phyloP scores from a whole-genome alignment of 2,888 invertebrate species.

The Mythimna pallens region DNA sequence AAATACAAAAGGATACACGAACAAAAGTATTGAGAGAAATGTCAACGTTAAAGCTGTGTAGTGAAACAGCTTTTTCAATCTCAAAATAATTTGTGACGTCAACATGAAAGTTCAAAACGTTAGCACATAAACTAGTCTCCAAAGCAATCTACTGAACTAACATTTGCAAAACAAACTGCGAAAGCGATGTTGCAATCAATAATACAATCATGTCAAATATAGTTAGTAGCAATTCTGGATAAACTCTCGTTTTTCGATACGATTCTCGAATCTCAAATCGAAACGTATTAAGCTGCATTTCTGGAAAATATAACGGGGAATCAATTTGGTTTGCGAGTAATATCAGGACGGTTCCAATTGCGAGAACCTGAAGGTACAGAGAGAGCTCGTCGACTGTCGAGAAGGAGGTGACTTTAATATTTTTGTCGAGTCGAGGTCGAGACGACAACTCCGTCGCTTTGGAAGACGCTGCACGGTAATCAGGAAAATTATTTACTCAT shows the following conservation, averaged over 20 bases:
- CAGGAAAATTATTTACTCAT: conserved; percentile 90
- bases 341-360: conserved; percentile 74
- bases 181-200: conserved; percentile 54
- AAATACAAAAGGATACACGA: background rate
- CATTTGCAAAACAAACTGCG: conserved; percentile 54
- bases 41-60: background rate
- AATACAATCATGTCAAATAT: conserved; percentile 57
- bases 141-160: conserved; percentile 61
- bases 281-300: conserved; percentile 69
- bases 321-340: conserved; percentile 82
- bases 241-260: conserved; percentile 52
- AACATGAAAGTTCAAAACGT: conserved; percentile 49
- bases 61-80: conserved; percentile 31
- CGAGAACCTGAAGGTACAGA: conserved; percentile 67
- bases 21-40: background rate
- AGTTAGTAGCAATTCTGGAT: conserved; percentile 46
- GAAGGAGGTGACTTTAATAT: conserved; percentile 81
- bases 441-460: conserved; percentile 73
- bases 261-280: conserved; percentile 28
- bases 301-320: conserved; percentile 79
- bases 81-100: conserved; percentile 41
- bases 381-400: conserved; percentile 53
- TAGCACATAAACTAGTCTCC: conserved; percentile 53
- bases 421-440: conserved; percentile 78
- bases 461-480: conserved; percentile 86